Evolutionary conservation across 2,888 invertebrate genomes (phyloP).

Genomic region (Lysandra bellargus): DNA sequence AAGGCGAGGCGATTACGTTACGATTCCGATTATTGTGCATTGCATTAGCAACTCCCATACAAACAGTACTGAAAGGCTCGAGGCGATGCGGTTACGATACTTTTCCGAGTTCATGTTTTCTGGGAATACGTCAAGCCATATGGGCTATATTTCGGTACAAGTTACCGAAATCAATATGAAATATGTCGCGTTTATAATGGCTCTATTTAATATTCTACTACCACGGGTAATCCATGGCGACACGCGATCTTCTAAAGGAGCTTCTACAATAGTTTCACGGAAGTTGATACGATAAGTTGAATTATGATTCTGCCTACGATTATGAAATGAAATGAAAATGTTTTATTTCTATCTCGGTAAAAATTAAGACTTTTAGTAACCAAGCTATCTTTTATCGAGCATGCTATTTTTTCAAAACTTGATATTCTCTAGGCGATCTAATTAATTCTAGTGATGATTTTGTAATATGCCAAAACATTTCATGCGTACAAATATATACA

Average conservation of each 20-base stretch:
- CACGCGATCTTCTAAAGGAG: conserved; percentile 10
- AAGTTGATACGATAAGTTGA: neutral
- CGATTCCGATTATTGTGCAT: too few species aligned
- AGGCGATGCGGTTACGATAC: too few species aligned
- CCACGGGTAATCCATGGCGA: conserved; percentile 11
- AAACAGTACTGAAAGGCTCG: neutral
- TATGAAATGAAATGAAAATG: neutral
- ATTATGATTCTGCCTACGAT: neutral
- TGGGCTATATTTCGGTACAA: neutral
- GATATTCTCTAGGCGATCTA: neutral
- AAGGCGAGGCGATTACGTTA: too few species aligned
- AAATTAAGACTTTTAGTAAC: too few species aligned
- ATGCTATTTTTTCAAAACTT: too few species aligned
- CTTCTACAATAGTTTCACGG: neutral
- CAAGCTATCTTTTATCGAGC: too few species aligned
- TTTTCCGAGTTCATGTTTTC: neutral
- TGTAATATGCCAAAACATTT: neutral
- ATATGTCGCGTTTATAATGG: conserved; percentile 18
- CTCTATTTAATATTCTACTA: conserved; percentile 25
- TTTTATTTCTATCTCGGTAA: too few species aligned
- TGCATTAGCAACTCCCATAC: too few species aligned
- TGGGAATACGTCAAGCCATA: neutral
- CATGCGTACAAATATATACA: neutral
- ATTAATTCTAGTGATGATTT: neutral
- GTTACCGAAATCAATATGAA: conserved; percentile 22